These are phyloP conservation scores for Sylvicapra grimmia DNA, from an alignment of 2,113 vertebrate genomes.

Conservation along the genomic window DNA sequence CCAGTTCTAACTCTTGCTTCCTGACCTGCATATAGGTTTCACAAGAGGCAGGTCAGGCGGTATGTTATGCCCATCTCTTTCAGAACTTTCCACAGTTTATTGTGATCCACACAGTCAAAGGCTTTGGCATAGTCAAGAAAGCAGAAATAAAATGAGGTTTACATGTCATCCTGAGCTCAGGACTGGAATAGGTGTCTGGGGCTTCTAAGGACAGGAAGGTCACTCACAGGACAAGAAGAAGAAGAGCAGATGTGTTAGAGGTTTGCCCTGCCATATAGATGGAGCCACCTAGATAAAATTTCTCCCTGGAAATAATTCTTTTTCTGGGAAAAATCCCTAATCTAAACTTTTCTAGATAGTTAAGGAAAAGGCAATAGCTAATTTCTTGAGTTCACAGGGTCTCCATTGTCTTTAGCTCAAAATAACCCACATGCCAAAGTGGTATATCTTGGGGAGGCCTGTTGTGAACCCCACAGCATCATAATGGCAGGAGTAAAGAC, in stretches of 20 bases:
- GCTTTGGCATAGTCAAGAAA: too few species aligned
- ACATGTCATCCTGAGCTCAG: neutral
- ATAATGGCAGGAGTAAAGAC: neutral
- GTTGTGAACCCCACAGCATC: neutral
- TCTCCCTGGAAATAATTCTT: neutral
- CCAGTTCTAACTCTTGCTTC: too few species aligned
- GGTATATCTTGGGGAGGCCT: neutral
- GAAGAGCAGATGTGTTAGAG: neutral
- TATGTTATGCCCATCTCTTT: too few species aligned
- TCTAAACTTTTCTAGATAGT: neutral
- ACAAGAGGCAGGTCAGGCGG: too few species aligned
- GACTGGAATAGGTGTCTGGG: neutral
- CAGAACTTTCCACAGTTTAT: too few species aligned
- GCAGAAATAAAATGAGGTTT: neutral
- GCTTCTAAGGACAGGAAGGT: neutral
- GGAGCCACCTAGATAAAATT: neutral
- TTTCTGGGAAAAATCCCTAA: neutral
- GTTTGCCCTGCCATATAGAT: neutral
- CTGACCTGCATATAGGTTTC: too few species aligned
- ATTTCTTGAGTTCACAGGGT: neutral
- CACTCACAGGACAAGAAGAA: neutral
- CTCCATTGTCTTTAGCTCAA: neutral
- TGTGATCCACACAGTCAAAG: too few species aligned
- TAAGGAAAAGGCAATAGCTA: neutral
- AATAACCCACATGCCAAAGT: neutral